A percentile compares a stretch with the other conserved stretches of the same genome.
Conservation (phyloP, 2,113 vertebrate species). For the Ciconia stormi region DNA sequence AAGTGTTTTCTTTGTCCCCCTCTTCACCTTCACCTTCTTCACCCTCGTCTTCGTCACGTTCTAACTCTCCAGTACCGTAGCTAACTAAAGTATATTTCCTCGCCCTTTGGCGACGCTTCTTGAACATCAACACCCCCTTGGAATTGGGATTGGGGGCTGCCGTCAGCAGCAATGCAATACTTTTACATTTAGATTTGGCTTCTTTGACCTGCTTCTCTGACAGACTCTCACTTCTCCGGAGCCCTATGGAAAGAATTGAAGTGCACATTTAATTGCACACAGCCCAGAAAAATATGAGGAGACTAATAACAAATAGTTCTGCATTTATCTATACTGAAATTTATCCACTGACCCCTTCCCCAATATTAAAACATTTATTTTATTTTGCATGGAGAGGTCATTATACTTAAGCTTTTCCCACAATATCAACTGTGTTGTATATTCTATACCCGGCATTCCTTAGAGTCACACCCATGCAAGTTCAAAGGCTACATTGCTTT, state of each 20-base stretch:
- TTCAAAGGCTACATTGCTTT: neutral
- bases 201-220: slow-evolving; percentile 98
- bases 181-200: slow-evolving; percentile 98
- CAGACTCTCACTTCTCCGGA: slow-evolving; percentile 91
- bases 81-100: slow-evolving; percentile 95
- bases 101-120: slow-evolving; percentile 91
- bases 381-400: neutral
- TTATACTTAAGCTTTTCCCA: slow-evolving; percentile 4
- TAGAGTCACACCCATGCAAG: neutral
- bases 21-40: slow-evolving; percentile 76
- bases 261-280: neutral
- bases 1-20: slow-evolving; percentile 79
- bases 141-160: slow-evolving; percentile 92
- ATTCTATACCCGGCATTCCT: neutral
- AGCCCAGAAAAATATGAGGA: neutral
- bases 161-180: slow-evolving; percentile 92
- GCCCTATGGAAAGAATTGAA: slow-evolving; percentile 76
- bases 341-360: neutral
- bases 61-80: slow-evolving; percentile 94
- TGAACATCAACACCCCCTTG: slow-evolving; percentile 98
- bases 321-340: neutral
- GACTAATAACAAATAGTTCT: neutral
- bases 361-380: neutral
- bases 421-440: neutral
- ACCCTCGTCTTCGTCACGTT: slow-evolving; percentile 79